Evolutionary conservation across 2,113 vertebrate species (phyloP).

Genomic region (Oriolus oriolus): DNA sequence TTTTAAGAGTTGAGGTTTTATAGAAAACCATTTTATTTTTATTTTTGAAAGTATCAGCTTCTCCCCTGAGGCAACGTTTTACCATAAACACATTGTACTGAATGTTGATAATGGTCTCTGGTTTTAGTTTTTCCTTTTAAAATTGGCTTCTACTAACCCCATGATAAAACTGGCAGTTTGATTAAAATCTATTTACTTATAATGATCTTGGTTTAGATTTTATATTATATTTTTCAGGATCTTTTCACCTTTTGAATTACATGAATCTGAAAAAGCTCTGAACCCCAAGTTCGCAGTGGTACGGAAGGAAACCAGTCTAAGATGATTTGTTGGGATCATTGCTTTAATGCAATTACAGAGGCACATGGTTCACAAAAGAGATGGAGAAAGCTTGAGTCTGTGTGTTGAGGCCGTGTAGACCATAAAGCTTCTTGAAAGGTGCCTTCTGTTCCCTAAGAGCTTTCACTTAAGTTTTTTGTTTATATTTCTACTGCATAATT

Average conservation of each 20-base stretch:
- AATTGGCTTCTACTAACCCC: neutral
- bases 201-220: neutral
- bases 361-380: neutral
- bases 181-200: neutral
- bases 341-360: neutral
- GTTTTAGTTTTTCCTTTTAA: neutral
- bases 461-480: neutral
- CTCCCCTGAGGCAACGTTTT: neutral
- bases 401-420: neutral
- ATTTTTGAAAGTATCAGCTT: neutral
- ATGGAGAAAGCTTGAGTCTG: neutral
- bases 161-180: neutral
- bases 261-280: neutral
- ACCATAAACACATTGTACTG: neutral
- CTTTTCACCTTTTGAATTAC: neutral
- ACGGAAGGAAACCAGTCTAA: neutral
- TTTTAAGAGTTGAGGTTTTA: slow-evolving; percentile 6
- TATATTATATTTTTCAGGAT: neutral
- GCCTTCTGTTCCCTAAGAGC: neutral
- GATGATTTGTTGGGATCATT: neutral
- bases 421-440: neutral
- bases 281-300: neutral
- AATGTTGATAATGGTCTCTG: neutral
- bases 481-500: neutral
- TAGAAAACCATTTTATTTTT: neutral